Evolutionary conservation across 2,797 vertebrate genomes (phyloP), one percentile per base, ranked within the genome.

Genomic region (Sebastes itinus): DNA sequence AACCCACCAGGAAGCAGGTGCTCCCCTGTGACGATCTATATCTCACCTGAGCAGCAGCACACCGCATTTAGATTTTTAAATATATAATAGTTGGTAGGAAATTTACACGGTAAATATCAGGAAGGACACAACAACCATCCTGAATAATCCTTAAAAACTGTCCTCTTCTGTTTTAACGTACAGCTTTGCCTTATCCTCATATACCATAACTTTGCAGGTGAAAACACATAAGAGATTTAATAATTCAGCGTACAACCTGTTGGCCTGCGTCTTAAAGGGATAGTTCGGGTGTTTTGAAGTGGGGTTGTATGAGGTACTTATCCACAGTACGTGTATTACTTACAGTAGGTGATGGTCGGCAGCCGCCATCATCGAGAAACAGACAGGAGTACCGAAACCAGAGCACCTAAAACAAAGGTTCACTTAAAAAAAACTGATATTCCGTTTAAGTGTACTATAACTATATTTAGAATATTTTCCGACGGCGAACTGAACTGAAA

Each of bases 1-100:
- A 88, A 82, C 63, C 60, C 77, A 72, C 16, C 63, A 61, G 74
- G 66, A 86, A 42, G 70, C 66, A 64, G 62, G 27, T 16, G 55
- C n/a, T 60, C 33, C n/a, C 2, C 10, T 38, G 10, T 62, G 77
- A 11, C 11, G 63, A 74, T 73, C 75, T 58, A 59, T 58, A 62
- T 70, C 70, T 13, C 69, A 76, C 63, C 72, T 75, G 54, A 38
- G 67, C 59, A 55, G 38, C 14, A 55, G 27, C 11, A 14, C 28
- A 70, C 14, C 5, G 0, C 28, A 20, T 86, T 73, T 42, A n/a
- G 6, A 69, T 59, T 61, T 27, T n/a, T 55, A 10, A 66, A 75
- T 14, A 54, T 14, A 1, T 1, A 58, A 46, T 8, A 70, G 22
- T 63, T 56, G 6, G n/a, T 30, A 78, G 33, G 71, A 64, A 54